Evolutionary conservation across 1,140 invertebrate species (phyloP).

Genomic region (Cydia fagiglandana): DNA sequence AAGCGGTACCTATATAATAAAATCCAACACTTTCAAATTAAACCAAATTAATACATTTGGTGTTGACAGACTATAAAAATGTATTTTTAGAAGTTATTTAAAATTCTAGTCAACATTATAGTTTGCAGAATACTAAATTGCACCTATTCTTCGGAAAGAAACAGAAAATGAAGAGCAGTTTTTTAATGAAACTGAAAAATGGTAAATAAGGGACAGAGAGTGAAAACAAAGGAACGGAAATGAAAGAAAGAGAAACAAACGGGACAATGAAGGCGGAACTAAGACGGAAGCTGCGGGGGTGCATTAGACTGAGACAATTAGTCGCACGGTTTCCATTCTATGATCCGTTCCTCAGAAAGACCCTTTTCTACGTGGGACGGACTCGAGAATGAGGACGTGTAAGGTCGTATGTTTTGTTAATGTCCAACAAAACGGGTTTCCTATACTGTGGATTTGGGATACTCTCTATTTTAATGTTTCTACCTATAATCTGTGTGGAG

Average conservation of each 20-base stretch:
- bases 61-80: no score
- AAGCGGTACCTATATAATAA: no score
- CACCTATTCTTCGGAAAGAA: background rate
- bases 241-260: slow-evolving; percentile 34
- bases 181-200: slow-evolving; percentile 22
- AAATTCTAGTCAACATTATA: background rate
- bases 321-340: slow-evolving; percentile 25
- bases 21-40: no score
- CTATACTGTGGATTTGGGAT: background rate
- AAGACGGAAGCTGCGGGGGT: slow-evolving; percentile 48
- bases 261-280: slow-evolving; percentile 44
- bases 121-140: background rate
- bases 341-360: slow-evolving; percentile 15
- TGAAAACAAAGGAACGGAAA: slow-evolving; percentile 30
- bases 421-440: background rate
- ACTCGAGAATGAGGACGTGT: background rate
- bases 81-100: no score
- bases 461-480: background rate
- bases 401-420: background rate
- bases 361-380: slow-evolving; percentile 14
- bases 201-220: slow-evolving; percentile 24
- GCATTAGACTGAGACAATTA: slow-evolving; percentile 49
- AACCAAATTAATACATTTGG: no score
- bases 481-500: background rate
- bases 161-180: background rate